Conservation (phyloP, 2,888 invertebrate species). For the Xanthostigma xanthostigma region DNA sequence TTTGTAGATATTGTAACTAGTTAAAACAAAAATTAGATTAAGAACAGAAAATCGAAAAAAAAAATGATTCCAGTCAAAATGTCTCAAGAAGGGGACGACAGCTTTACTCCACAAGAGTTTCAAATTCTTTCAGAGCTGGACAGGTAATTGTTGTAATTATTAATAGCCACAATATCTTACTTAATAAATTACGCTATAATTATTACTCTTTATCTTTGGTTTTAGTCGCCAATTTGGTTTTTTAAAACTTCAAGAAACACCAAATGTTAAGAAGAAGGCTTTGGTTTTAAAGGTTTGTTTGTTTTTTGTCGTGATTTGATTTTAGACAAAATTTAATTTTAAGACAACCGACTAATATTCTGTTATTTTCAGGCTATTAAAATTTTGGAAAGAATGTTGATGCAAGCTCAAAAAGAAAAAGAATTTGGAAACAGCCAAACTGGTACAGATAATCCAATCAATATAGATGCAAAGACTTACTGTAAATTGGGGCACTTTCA, state of each 20-base stretch:
- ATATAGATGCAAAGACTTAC: slow-evolving; percentile 79
- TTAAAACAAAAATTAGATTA: too few relatives aligned
- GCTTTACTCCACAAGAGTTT: slow-evolving; percentile 67
- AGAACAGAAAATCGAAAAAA: not conserved
- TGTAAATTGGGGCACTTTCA: slow-evolving; percentile 94
- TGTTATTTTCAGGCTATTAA: slow-evolving; percentile 49
- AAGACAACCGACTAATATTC: slow-evolving; percentile 1
- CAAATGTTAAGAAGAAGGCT: slow-evolving; percentile 66
- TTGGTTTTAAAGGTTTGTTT: slow-evolving; percentile 55
- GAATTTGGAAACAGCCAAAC: slow-evolving; percentile 16
- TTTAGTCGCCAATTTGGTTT: slow-evolving; percentile 85
- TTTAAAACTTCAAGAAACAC: slow-evolving; percentile 62
- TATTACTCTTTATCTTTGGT: slow-evolving; percentile 17
- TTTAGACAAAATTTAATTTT: not conserved
- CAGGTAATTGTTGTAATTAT: slow-evolving; percentile 39
- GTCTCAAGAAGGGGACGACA: slow-evolving; percentile 37
- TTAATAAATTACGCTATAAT: not conserved
- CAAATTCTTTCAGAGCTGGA: slow-evolving; percentile 77
- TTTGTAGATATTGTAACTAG: too few relatives aligned
- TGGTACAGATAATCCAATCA: slow-evolving; percentile 28
- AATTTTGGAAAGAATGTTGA: slow-evolving; percentile 70
- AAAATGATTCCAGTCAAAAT: slow-evolving; percentile 37
- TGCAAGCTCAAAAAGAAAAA: slow-evolving; percentile 56
- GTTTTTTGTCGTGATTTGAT: not conserved
- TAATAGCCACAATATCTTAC: not conserved